These are phyloP conservation scores for Metopolophium dirhodum DNA, from an alignment of 1,140 invertebrate species.

Conservation along the genomic window DNA sequence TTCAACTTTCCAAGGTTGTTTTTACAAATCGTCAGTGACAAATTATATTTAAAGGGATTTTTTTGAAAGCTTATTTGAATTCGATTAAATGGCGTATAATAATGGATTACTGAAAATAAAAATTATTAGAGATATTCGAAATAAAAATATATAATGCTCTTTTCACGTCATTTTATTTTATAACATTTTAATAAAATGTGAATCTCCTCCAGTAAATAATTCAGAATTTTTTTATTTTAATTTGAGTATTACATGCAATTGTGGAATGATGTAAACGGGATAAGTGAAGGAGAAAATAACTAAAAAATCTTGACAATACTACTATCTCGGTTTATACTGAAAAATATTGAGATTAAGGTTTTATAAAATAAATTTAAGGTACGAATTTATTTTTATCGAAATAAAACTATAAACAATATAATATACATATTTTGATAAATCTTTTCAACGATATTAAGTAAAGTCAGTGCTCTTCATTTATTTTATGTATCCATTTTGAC, in stretches of 20 bases:
- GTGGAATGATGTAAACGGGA: slow-evolving; percentile 8
- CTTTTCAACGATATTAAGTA: background rate
- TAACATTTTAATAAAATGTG: background rate
- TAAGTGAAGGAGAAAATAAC: slow-evolving; percentile 13
- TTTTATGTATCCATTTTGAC: background rate
- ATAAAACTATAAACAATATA: background rate
- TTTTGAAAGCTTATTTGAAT: background rate
- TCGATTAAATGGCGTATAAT: slow-evolving; percentile 10
- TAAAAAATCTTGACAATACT: slow-evolving; percentile 1
- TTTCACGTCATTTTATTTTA: background rate
- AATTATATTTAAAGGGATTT: background rate
- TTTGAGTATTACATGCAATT: slow-evolving; percentile 15
- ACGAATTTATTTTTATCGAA: background rate
- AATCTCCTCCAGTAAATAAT: slow-evolving; percentile 1
- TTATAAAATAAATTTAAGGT: background rate
- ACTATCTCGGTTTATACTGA: background rate
- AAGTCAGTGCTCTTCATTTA: background rate
- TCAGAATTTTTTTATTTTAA: slow-evolving; percentile 32
- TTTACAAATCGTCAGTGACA: background rate
- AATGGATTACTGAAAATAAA: background rate
- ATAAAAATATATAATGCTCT: background rate
- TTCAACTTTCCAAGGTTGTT: background rate
- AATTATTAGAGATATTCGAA: background rate
- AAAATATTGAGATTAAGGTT: background rate
- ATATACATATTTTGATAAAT: background rate